These are phyloP conservation scores for Macrosoma leucophasiata DNA, from an alignment of 2,888 invertebrate species.

Conservation along the genomic window DNA sequence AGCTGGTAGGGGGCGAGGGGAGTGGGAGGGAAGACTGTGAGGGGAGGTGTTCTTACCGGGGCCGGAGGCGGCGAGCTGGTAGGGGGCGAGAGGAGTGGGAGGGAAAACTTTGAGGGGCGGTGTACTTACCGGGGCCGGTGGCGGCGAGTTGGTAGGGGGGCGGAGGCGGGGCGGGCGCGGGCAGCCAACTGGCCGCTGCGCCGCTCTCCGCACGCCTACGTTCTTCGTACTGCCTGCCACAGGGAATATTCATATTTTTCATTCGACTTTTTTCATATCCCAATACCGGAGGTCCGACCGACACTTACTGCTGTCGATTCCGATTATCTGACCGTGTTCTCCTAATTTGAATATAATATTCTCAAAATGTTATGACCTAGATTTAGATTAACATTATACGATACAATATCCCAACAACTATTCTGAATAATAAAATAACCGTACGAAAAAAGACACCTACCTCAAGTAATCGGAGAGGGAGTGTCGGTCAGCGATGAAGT, in stretches of 20 bases:
- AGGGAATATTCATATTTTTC: no score
- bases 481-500: conserved; percentile 39
- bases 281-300: no score
- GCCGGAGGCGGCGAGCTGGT: no score
- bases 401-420: no score
- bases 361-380: neutral
- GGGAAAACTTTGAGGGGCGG: no score
- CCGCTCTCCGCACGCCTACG: conserved; percentile 59
- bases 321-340: neutral
- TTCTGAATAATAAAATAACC: no score
- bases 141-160: conserved; percentile 77
- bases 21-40: no score
- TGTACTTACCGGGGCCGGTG: conserved; percentile 33
- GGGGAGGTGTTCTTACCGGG: no score
- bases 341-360: neutral
- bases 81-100: no score
- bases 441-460: conserved; percentile 13
- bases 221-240: conserved; percentile 29
- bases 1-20: conserved; percentile 76
- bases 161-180: conserved; percentile 35
- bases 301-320: neutral
- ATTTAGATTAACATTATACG: neutral
- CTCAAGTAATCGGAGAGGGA: conserved; percentile 33
- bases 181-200: conserved; percentile 36
- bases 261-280: no score